Evolutionary conservation across 2,888 invertebrate genomes (phyloP).

Genomic region (Alitta virens): DNA sequence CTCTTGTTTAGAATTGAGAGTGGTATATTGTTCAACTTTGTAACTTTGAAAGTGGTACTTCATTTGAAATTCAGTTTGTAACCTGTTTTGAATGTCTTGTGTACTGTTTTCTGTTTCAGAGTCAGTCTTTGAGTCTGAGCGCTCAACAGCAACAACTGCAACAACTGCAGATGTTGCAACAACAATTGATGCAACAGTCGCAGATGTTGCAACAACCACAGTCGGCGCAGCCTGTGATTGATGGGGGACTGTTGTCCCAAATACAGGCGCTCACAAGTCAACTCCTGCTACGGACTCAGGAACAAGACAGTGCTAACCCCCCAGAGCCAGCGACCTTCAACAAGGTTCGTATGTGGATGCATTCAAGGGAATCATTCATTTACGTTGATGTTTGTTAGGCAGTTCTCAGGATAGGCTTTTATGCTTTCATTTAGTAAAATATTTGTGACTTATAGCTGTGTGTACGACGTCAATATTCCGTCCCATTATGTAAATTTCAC

Average conservation of each 20-base stretch:
- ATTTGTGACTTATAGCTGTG: too few relatives aligned
- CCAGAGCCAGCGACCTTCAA: constrained; percentile 36
- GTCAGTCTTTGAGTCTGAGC: constrained; percentile 33
- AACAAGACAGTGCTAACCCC: constrained; percentile 28
- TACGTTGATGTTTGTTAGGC: too few relatives aligned
- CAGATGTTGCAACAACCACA: constrained; percentile 45
- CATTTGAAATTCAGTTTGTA: too few relatives aligned
- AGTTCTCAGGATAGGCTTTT: too few relatives aligned
- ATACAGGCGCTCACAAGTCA: constrained; percentile 20
- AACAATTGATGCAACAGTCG: constrained; percentile 52
- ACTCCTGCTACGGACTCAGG: constrained; percentile 13
- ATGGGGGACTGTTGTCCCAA: constrained; percentile 19
- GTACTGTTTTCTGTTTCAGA: background rate
- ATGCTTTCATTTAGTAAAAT: too few relatives aligned
- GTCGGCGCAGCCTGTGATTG: constrained; percentile 29
- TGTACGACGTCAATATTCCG: too few relatives aligned
- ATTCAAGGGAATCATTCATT: too few relatives aligned
- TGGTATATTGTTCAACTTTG: background rate
- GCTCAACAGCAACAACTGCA: constrained; percentile 50
- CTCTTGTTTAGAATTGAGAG: background rate
- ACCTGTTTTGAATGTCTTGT: too few relatives aligned
- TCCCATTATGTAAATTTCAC: too few relatives aligned
- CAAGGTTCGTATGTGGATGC: constrained; percentile 28
- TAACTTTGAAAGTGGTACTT: too few relatives aligned
- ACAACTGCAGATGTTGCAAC: constrained; percentile 51